Base-by-base conservation (phyloP, 1,140 invertebrate genomes). In the Hesperophylax magnus region DNA sequence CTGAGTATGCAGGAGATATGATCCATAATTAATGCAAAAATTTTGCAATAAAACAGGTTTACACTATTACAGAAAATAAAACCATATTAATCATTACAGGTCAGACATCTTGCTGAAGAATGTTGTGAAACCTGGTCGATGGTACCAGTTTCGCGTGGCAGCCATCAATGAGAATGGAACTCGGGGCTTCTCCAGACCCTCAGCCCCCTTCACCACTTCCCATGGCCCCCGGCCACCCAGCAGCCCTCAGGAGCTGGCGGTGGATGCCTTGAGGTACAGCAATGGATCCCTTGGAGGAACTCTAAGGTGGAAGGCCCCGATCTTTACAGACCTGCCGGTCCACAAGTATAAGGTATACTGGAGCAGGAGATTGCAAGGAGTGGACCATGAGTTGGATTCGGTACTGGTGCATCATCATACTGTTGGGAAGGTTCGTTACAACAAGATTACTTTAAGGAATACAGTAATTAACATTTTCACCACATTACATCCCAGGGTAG, bases 91-190 rank as follows among this genome's bases (percentile, higher is more conserved):
- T 47, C 39, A 47, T n/a, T 86, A 78, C 79, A 91, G 91, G 77
- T 89, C 90, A 0, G 91, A 90, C 80, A 90, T 91, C 9, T 90
- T 91, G 2, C 88, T 94, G 11, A 90, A 91, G 17, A 89, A 91
- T 74, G 85, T 91, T 52, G 86, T 94, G 61, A 92, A 92, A 84
- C 93, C 93, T 0, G 94, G 94, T 18, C 91, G 92, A 18, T 95
- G 94, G 94, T 96, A 96, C 86, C 92, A 94, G 85, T 94, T 95
- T 84, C 90, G 94, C 31, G 93, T 95, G 2, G 94, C 94, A 0
- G 93, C 94, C 1, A 91, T 96, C 0, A 94, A 93, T 85, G 90
- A 90, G 1, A 91, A 92, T 79, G 95, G 95, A 0, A 94, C 93
- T 0, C 87, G 91, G 75, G 94, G 94, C 6, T 95, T 92, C 85